A percentile compares a stretch with the other conserved stretches of the same genome.
phyloP scores from a whole-genome alignment of 1,140 invertebrate genomes.

The Saccostrea glomerata region DNA sequence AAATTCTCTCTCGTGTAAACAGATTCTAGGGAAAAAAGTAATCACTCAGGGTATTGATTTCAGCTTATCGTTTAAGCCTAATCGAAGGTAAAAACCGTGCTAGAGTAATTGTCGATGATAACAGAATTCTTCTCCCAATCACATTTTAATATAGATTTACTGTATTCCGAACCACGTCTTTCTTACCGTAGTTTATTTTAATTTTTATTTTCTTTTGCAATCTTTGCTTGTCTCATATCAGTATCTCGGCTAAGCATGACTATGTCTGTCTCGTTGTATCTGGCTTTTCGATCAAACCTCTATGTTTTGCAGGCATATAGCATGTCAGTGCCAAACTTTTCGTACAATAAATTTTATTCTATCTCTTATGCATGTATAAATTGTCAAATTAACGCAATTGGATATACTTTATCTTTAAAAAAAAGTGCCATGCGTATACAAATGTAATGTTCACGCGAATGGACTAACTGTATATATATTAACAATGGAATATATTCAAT shows the following conservation, averaged over 20 bases:
- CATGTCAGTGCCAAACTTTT: conserved; percentile 18
- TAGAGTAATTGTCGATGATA: conserved; percentile 20
- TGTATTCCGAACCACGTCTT: neutral
- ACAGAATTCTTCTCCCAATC: conserved; percentile 12
- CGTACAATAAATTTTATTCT: conserved; percentile 21
- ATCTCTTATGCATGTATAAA: conserved; percentile 32
- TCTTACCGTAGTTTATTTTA: neutral
- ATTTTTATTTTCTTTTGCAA: neutral
- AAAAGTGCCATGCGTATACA: neutral
- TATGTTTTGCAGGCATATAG: conserved; percentile 34
- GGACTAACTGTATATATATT: too few species aligned
- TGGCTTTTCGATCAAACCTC: neutral
- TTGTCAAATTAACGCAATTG: conserved; percentile 32
- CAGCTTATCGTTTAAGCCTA: conserved; percentile 20
- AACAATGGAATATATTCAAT: neutral
- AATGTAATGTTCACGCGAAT: neutral
- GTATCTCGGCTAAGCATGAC: neutral
- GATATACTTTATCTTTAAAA: neutral
- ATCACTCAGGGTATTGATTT: conserved; percentile 27
- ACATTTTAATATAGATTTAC: conserved; percentile 25
- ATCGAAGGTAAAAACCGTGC: conserved; percentile 22
- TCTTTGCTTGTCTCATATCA: conserved; percentile 8
- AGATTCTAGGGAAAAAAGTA: conserved; percentile 33
- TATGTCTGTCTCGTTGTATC: conserved; percentile 14
- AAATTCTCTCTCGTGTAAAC: conserved; percentile 31